These are phyloP conservation scores for Halcyon senegalensis DNA, from an alignment of 2,113 vertebrate genomes.

Conservation along the genomic window DNA sequence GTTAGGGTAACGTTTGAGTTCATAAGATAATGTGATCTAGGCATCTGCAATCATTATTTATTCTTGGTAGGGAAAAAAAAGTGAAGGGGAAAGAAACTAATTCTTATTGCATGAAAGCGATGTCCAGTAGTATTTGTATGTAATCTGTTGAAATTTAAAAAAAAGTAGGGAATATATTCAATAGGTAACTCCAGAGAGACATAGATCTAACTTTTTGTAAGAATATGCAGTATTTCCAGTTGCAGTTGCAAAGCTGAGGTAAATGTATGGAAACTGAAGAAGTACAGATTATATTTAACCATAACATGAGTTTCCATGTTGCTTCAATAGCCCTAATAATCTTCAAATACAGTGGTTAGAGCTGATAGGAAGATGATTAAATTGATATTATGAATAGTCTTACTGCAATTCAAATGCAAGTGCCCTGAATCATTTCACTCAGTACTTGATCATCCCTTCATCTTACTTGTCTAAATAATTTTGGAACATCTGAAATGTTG, in stretches of 20 bases:
- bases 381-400: not conserved
- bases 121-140: not conserved
- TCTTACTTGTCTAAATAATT: not conserved
- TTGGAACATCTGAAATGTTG: not conserved
- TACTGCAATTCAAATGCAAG: not conserved
- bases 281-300: not conserved
- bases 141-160: not conserved
- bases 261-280: not conserved
- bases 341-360: not conserved
- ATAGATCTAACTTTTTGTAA: not conserved
- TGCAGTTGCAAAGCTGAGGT: not conserved
- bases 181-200: not conserved
- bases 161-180: not conserved
- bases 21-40: not conserved
- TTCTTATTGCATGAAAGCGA: not conserved
- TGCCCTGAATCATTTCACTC: not conserved
- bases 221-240: not conserved
- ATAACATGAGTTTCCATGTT: not conserved
- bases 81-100: not conserved
- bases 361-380: not conserved
- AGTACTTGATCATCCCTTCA: not conserved
- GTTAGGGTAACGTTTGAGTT: not conserved
- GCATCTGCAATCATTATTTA: not conserved
- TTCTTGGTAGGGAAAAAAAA: not conserved
- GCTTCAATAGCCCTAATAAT: not conserved